These are phyloP conservation scores for Bucorvus abyssinicus DNA, from an alignment of 2,797 vertebrate species.

Conservation along the genomic window DNA sequence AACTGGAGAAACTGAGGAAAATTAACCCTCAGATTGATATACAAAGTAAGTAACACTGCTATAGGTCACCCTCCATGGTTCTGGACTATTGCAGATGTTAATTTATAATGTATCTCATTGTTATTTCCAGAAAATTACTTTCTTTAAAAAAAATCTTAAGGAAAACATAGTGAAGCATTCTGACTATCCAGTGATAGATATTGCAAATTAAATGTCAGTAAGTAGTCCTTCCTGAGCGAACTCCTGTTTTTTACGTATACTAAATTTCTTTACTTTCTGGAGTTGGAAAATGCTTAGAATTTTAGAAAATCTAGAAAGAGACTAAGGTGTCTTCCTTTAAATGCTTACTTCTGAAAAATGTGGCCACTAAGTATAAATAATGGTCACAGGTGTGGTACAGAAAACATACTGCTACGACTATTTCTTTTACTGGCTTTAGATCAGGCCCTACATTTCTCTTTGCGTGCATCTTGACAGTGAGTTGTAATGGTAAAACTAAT, in stretches of 20 bases:
- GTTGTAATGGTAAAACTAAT: neutral
- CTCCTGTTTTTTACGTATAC: neutral
- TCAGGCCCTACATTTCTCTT: neutral
- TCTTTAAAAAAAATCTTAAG: neutral
- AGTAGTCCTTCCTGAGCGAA: neutral
- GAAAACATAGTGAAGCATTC: neutral
- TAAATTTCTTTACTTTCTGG: neutral
- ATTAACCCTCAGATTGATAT: slow-evolving; percentile 31
- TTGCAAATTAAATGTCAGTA: neutral
- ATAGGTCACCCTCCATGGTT: neutral
- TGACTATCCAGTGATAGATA: neutral
- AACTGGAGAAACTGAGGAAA: slow-evolving; percentile 19
- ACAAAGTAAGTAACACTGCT: neutral
- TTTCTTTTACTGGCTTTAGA: neutral
- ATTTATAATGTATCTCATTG: neutral
- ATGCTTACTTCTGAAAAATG: neutral
- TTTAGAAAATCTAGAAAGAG: neutral
- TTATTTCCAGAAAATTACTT: neutral
- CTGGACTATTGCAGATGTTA: neutral
- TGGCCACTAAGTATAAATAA: neutral
- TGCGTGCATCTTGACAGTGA: neutral
- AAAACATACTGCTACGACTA: rapidly evolving
- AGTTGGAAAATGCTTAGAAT: neutral
- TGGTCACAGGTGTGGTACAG: neutral
- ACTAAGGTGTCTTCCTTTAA: neutral